Conservation (phyloP, 2,113 vertebrate species). For the Erpornis zantholeuca region DNA sequence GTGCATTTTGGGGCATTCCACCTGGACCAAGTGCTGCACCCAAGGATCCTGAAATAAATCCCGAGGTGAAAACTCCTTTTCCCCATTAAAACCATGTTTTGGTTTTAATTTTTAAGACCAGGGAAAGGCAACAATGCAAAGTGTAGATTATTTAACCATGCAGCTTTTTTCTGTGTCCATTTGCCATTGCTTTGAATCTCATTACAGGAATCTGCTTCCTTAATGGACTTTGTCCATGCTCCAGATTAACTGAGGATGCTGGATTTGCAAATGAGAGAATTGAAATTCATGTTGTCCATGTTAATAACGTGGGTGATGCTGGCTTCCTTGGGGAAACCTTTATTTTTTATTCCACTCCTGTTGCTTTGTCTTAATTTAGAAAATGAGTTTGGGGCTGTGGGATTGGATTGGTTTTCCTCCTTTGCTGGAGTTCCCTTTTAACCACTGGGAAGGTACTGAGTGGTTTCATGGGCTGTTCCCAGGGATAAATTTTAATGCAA, state of each 20-base stretch:
- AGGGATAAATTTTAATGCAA: not conserved
- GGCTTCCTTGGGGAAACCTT: not conserved
- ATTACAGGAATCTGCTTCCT: not conserved
- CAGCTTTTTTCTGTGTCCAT: not conserved
- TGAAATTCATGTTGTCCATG: not conserved
- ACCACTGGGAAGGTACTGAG: not conserved
- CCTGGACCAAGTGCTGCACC: no score
- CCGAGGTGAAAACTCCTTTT: no score
- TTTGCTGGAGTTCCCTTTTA: not conserved
- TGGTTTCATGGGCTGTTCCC: not conserved
- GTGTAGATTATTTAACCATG: not conserved
- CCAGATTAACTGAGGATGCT: not conserved
- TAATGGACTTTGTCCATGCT: constrained; percentile 15
- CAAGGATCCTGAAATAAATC: no score
- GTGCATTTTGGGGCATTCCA: no score
- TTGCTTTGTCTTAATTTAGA: not conserved
- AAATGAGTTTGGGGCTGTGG: not conserved
- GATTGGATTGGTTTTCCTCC: not conserved
- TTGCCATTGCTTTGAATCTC: not conserved
- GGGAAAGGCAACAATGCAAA: not conserved
- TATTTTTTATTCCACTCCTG: not conserved
- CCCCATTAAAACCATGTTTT: no score
- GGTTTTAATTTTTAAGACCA: no score
- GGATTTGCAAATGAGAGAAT: constrained; percentile 46
- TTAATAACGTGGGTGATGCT: not conserved